Conservation (phyloP, 1,140 invertebrate genomes). For the Orius insidiosus region DNA sequence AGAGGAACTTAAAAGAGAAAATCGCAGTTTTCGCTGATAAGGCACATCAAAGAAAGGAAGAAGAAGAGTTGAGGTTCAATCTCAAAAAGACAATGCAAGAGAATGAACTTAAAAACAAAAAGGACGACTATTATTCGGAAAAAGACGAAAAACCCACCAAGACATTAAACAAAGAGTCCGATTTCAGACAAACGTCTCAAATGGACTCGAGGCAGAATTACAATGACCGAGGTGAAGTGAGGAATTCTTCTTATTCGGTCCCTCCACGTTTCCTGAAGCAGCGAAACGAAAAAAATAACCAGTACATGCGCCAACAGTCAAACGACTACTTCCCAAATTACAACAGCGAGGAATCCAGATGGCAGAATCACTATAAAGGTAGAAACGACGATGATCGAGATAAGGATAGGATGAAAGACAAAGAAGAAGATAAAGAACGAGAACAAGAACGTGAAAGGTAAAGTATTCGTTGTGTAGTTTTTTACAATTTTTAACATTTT, state of each 20-base stretch:
- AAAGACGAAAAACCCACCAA: constrained; percentile 12
- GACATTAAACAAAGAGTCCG: constrained; percentile 1
- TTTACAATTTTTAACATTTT: too few species aligned
- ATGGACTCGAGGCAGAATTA: constrained; percentile 9
- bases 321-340: neutral
- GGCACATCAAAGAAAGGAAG: too few species aligned
- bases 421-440: too few species aligned
- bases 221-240: constrained; percentile 1
- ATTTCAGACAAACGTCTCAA: constrained; percentile 19
- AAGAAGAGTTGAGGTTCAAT: constrained; percentile 55
- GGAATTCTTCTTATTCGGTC: too few species aligned
- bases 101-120: constrained; percentile 17
- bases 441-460: too few species aligned
- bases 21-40: too few species aligned
- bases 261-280: neutral
- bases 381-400: neutral
- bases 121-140: constrained; percentile 16
- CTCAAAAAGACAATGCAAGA: neutral
- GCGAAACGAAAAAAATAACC: neutral
- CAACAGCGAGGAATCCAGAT: neutral
- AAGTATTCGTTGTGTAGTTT: too few species aligned
- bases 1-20: too few species aligned
- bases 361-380: constrained; percentile 10
- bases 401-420: too few species aligned
- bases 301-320: too few species aligned